Evolutionary conservation across 2,113 vertebrate species (phyloP).

Genomic region (Corvus hawaiiensis): DNA sequence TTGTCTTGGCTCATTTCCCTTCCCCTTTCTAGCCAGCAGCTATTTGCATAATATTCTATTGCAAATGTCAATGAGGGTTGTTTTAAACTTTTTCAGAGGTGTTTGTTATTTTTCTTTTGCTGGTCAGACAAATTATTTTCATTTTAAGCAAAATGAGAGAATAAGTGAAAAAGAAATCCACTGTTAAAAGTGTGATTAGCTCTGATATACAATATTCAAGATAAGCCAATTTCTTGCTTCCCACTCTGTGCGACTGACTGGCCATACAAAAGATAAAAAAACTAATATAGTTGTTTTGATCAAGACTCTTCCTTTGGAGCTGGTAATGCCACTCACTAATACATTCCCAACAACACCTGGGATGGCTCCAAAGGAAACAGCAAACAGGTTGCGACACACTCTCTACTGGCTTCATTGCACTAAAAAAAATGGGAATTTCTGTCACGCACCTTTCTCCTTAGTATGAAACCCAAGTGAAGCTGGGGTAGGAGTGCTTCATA

Average conservation of each 20-base stretch:
- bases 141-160: background rate
- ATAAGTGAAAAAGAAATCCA: background rate
- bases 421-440: background rate
- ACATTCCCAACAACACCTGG: background rate
- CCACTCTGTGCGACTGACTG: background rate
- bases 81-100: background rate
- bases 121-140: background rate
- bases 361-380: background rate
- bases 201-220: background rate
- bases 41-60: background rate
- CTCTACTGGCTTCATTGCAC: background rate
- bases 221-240: background rate
- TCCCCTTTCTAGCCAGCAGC: background rate
- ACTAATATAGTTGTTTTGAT: background rate
- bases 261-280: background rate
- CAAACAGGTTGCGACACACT: background rate
- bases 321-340: background rate
- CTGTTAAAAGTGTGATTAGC: background rate
- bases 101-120: background rate
- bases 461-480: background rate
- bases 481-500: background rate
- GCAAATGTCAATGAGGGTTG: background rate
- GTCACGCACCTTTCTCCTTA: background rate
- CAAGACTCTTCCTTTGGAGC: background rate
- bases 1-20: background rate